These are phyloP conservation scores for Prunella himalayana DNA, from an alignment of 2,113 vertebrate species.

Conservation along the genomic window DNA sequence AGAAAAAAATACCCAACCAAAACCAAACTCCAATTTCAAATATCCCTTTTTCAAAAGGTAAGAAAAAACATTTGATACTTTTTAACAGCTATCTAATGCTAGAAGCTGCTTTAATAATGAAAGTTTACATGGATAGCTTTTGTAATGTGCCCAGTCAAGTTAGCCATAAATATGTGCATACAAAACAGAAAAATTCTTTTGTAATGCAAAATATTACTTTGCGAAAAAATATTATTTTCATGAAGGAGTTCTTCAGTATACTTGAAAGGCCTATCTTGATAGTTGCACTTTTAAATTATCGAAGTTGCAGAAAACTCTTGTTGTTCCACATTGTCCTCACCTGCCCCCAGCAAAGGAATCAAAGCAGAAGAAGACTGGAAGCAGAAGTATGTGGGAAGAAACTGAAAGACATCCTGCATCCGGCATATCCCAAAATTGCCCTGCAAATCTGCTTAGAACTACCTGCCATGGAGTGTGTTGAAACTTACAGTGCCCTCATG, in stretches of 20 bases:
- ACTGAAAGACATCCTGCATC: neutral
- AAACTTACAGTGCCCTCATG: neutral
- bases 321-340: neutral
- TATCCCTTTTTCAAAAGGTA: neutral
- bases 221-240: neutral
- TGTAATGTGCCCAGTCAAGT: neutral
- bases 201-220: slow-evolving; percentile 41
- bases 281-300: neutral
- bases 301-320: neutral
- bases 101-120: slow-evolving; percentile 30
- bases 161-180: slow-evolving; percentile 51
- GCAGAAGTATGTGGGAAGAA: neutral
- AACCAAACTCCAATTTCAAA: neutral
- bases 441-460: neutral
- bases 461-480: neutral
- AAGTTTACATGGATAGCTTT: slow-evolving; percentile 28
- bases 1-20: neutral
- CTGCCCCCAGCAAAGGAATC: neutral
- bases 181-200: slow-evolving; percentile 35
- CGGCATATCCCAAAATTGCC: neutral
- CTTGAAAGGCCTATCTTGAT: neutral
- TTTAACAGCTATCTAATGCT: neutral
- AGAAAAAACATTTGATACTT: neutral
- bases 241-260: neutral
- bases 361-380: neutral